A percentile compares a stretch with the other conserved stretches of the same genome.
phyloP scores from a whole-genome alignment of 2,797 vertebrate genomes.

The Trachops cirrhosus region DNA sequence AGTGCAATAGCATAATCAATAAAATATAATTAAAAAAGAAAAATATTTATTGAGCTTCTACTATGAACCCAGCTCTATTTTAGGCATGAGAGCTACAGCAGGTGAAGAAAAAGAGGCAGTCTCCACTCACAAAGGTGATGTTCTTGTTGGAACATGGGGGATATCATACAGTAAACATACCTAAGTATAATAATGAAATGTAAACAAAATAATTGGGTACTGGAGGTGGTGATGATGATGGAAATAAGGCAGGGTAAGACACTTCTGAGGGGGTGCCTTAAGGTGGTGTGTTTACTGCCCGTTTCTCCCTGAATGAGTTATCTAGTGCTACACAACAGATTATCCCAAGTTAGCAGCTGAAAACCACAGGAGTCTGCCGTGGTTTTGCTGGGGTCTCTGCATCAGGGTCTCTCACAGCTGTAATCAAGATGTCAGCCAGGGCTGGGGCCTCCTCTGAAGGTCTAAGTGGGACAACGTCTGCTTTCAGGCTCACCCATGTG shows the following conservation, averaged over 20 bases:
- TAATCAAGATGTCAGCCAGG: not conserved
- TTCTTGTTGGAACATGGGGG: not conserved
- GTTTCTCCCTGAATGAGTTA: not conserved
- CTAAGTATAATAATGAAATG: not conserved
- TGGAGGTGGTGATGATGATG: fast-evolving
- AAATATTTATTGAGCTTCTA: not conserved
- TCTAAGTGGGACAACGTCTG: not conserved
- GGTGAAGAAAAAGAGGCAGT: not conserved
- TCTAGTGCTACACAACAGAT: not conserved
- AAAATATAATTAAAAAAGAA: too few species aligned
- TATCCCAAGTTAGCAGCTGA: not conserved
- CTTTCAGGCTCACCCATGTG: fast-evolving
- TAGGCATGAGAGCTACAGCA: not conserved
- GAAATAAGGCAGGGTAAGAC: not conserved
- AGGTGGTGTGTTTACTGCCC: not conserved
- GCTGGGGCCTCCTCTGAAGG: not conserved
- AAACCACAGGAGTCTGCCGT: not conserved
- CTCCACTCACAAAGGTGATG: not conserved
- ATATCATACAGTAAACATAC: not conserved
- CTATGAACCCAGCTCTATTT: not conserved
- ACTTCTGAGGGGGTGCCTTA: not conserved
- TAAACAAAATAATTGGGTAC: not conserved
- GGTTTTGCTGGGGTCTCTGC: not conserved
- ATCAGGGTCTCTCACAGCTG: not conserved
- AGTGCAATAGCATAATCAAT: too few species aligned